phyloP scores from a whole-genome alignment of 2,113 vertebrate species.

The Nothoprocta perdicaria region DNA sequence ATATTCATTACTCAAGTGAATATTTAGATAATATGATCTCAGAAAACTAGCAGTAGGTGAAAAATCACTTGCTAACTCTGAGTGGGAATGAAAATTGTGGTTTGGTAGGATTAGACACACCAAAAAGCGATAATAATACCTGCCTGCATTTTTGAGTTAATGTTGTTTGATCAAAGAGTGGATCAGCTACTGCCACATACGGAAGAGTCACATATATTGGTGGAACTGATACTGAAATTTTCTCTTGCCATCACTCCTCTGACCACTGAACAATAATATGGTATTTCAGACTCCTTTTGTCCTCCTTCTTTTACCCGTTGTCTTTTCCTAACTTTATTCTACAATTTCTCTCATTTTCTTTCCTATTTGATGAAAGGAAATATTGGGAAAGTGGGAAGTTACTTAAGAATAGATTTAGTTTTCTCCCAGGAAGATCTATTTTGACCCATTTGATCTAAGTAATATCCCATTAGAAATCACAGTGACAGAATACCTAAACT shows the following conservation, averaged over 20 bases:
- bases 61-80: neutral
- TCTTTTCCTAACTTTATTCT: neutral
- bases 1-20: constrained; percentile 13
- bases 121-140: neutral
- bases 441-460: too few relatives aligned
- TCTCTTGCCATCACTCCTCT: neutral
- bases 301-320: neutral
- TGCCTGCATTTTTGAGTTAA: neutral
- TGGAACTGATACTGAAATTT: neutral
- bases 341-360: neutral
- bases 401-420: neutral
- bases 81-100: neutral
- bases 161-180: neutral
- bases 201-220: neutral
- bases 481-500: too few relatives aligned
- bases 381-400: neutral
- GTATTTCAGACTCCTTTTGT: neutral
- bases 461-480: too few relatives aligned
- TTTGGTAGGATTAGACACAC: neutral
- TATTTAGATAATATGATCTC: neutral
- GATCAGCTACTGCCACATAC: neutral
- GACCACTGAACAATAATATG: neutral
- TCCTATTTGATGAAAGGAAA: neutral
- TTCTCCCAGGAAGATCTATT: too few relatives aligned
- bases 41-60: constrained; percentile 8